Evolutionary conservation across 1,140 invertebrate genomes (phyloP), one percentile per base, ranked within the genome.

Genomic region (Wasmannia auropunctata): DNA sequence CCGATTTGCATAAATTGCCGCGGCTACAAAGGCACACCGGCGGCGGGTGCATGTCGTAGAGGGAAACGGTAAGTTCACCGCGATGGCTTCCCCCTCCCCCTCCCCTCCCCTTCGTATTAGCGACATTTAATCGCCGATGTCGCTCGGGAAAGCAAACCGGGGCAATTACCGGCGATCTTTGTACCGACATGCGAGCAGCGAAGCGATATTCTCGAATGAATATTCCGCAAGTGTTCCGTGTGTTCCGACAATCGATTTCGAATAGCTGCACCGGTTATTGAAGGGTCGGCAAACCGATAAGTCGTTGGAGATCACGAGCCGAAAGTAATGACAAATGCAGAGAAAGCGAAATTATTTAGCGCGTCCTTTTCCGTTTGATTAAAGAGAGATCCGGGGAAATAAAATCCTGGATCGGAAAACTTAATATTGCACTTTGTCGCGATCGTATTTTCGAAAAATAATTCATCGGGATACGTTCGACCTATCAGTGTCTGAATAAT

Each of bases 81-180:
- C 34, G 51, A 83, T 58, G 67, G 79, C 51, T 83, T 83, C 7
- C 67, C 28, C 56, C 34, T n/a, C n/a, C n/a, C n/a, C n/a, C n/a
- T n/a, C n/a, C n/a, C n/a, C n/a, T n/a, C n/a, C n/a, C n/a, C n/a
- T n/a, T n/a, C 67, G 79, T 83, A 83, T 83, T 83, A 83, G 40
- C 51, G 79, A 83, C 79, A 74, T 83, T 83, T 83, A 83, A 83
- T 83, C 79, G 79, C 51, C 67, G 51, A 72, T 69, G 67, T 83
- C 67, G 49, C 19, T n/a, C 40, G 79, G 79, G 37, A 58, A 83
- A 83, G 67, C 79, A 74, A 83, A 46, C 79, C 67, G 11, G 67
- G 51, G 51, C 79, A 83, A 83, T 83, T 83, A 83, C 79, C 51
- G 67, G 51, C 67, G 79, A 83, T 83, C 79, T 83, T 83, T 83